Conservation (phyloP, 92 coral and sea anemone genomes). For the Zoanthus solanderi region DNA sequence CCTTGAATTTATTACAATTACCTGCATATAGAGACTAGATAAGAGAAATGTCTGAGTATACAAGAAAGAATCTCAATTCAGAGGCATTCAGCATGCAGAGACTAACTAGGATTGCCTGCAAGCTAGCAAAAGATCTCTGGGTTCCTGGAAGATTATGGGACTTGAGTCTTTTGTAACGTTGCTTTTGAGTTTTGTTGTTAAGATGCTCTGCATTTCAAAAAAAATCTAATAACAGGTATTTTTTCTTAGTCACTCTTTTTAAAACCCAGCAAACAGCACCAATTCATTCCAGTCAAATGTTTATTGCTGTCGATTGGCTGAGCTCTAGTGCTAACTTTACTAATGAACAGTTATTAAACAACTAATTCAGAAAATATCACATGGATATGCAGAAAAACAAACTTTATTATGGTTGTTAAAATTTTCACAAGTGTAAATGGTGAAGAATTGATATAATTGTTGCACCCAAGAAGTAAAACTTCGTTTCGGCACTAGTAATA, state of each 20-base stretch:
- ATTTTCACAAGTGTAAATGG: not conserved
- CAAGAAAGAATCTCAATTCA: not conserved
- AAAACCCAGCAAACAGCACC: constrained; percentile 11
- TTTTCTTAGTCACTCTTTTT: not conserved
- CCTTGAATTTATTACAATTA: too few species aligned
- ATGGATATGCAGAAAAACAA: not conserved
- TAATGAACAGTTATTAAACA: not conserved
- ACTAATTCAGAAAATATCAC: not conserved
- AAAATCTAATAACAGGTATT: constrained; percentile 8
- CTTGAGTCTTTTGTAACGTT: not conserved
- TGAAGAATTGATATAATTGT: not conserved
- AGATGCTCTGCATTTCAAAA: not conserved
- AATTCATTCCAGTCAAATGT: constrained; percentile 18
- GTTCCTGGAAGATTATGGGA: not conserved
- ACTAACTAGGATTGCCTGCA: not conserved
- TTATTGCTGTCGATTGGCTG: constrained; percentile 17
- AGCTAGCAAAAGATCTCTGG: not conserved
- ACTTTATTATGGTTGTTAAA: not conserved
- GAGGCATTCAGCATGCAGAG: not conserved
- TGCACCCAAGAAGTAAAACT: not conserved
- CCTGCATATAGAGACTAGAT: not conserved
- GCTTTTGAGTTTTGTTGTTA: constrained; percentile 2
- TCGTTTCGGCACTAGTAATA: not conserved
- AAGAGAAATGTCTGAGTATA: constrained; percentile 1
- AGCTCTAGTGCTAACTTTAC: not conserved